These are phyloP conservation scores for Pinna nobilis DNA, from an alignment of 1,140 invertebrate genomes.

Conservation along the genomic window DNA sequence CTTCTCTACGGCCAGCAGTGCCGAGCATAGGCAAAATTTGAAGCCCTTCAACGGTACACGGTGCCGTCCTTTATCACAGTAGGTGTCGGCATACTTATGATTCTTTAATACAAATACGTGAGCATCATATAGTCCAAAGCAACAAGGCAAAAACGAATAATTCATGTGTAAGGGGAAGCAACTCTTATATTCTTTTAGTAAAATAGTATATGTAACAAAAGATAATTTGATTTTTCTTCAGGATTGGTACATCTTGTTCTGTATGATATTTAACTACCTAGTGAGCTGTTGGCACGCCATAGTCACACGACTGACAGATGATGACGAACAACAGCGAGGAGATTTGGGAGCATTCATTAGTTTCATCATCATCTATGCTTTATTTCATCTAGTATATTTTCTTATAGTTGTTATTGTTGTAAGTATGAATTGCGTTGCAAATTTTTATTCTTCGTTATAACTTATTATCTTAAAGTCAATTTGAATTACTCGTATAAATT, in stretches of 20 bases:
- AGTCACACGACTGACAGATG: slow-evolving; percentile 46
- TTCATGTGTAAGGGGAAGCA: background rate
- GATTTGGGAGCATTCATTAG: slow-evolving; percentile 57
- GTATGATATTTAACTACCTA: slow-evolving; percentile 62
- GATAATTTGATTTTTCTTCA: slow-evolving; percentile 29
- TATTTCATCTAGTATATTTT: no score
- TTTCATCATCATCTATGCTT: slow-evolving; percentile 53
- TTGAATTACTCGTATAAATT: no score
- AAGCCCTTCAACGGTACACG: no score
- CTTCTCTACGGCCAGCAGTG: no score
- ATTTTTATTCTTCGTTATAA: no score
- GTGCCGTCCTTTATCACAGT: no score
- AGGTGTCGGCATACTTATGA: no score
- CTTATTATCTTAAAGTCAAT: no score
- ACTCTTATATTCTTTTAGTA: background rate
- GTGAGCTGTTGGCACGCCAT: slow-evolving; percentile 65
- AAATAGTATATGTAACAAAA: background rate
- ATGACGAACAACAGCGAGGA: slow-evolving; percentile 17
- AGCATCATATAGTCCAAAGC: background rate
- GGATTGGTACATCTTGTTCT: slow-evolving; percentile 65
- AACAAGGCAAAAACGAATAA: background rate
- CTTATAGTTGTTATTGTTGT: no score
- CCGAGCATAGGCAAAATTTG: no score
- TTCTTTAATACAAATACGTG: no score
- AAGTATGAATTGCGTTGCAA: no score